Conservation (phyloP, 2,797 vertebrate genomes). For the Bufotes viridis region DNA sequence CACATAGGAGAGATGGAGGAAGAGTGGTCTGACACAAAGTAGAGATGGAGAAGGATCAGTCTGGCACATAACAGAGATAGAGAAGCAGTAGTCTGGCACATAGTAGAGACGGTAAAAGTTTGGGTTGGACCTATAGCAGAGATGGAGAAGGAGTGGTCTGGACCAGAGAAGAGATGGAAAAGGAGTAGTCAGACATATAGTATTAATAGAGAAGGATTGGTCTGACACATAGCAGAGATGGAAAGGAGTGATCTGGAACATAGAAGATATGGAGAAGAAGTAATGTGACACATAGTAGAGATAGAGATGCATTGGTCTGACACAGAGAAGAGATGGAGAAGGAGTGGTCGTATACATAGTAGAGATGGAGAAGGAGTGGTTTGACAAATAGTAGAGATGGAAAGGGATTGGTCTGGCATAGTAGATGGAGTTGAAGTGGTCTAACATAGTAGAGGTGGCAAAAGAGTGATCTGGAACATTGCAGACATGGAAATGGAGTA, state of each 20-base stretch:
- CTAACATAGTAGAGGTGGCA: too few species aligned
- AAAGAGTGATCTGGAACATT: too few species aligned
- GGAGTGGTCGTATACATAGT: not conserved
- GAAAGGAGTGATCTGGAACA: not conserved
- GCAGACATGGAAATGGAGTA: too few species aligned
- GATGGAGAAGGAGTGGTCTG: not conserved
- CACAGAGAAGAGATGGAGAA: not conserved
- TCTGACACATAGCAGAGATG: not conserved
- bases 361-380: not conserved
- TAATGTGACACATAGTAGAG: not conserved
- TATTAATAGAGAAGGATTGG: not conserved
- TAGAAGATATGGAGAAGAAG: not conserved
- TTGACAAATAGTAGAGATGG: too few species aligned
- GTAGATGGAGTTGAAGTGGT: too few species aligned
- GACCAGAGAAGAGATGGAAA: not conserved
- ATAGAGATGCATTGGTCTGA: not conserved
- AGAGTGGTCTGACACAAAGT: not conserved
- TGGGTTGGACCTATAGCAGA: not conserved
- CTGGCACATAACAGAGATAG: not conserved
- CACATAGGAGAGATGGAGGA: not conserved
- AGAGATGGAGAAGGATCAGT: not conserved
- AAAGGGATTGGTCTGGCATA: too few species aligned
- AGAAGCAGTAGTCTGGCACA: too few species aligned
- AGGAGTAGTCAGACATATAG: not conserved
- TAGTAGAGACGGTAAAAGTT: not conserved